Conservation (phyloP, 1,140 invertebrate genomes). For the Cheumatopsyche charites region DNA sequence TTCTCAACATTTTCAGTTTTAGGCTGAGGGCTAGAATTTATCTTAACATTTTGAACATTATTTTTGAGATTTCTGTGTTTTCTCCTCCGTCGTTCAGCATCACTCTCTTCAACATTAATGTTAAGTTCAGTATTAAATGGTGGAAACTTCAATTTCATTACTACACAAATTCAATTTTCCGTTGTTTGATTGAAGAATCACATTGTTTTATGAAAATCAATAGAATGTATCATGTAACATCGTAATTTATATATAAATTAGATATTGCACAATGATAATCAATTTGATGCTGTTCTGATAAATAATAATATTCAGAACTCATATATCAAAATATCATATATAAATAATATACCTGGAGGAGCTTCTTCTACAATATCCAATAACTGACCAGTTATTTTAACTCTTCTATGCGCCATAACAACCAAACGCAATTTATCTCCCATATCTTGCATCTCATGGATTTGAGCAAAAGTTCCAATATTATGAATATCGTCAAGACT, state of each 20-base stretch:
- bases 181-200: slow-evolving; percentile 8
- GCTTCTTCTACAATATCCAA: slow-evolving; percentile 71
- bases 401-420: slow-evolving; percentile 91
- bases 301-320: slow-evolving; percentile 23
- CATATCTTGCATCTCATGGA: slow-evolving; percentile 96
- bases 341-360: slow-evolving; percentile 53
- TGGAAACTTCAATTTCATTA: slow-evolving; percentile 63
- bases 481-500: slow-evolving; percentile 87
- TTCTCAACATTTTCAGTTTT: slow-evolving; percentile 34
- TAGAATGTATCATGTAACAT: neutral
- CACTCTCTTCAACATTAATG: slow-evolving; percentile 65
- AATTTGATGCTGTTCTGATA: neutral
- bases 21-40: slow-evolving; percentile 26
- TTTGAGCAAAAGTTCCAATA: slow-evolving; percentile 97
- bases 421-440: slow-evolving; percentile 91
- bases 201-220: slow-evolving; percentile 16
- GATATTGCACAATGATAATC: neutral
- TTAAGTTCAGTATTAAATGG: slow-evolving; percentile 72
- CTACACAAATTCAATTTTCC: slow-evolving; percentile 24
- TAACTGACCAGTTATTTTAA: slow-evolving; percentile 79
- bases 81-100: slow-evolving; percentile 61
- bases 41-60: slow-evolving; percentile 44
- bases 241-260: neutral
- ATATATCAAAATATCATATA: too few species aligned
- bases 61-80: slow-evolving; percentile 57